phyloP scores from a whole-genome alignment of 1,140 invertebrate genomes.

The Cyclargus thomasi region DNA sequence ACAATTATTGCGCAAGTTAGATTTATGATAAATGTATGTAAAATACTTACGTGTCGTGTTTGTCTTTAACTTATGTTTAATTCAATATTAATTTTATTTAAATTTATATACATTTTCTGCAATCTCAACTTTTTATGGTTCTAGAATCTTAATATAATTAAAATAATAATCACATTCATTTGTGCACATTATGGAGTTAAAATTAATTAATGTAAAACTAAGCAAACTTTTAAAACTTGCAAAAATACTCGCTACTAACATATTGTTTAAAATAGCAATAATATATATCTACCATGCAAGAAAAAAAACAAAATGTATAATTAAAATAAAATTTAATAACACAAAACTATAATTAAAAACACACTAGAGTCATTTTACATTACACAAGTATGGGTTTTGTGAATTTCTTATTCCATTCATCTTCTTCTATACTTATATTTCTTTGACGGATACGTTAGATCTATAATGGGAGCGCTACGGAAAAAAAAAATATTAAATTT shows the following conservation, averaged over 20 bases:
- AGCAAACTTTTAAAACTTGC: background rate
- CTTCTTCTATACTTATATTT: slow-evolving; percentile 70
- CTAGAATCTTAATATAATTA: too few relatives aligned
- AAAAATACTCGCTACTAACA: slow-evolving; percentile 3
- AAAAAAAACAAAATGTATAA: slow-evolving; percentile 69
- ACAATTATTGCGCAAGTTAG: too few relatives aligned
- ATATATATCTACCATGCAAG: slow-evolving; percentile 63
- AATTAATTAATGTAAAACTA: too few relatives aligned
- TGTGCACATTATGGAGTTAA: too few relatives aligned
- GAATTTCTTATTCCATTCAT: slow-evolving; percentile 33
- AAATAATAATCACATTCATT: too few relatives aligned
- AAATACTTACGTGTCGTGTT: too few relatives aligned
- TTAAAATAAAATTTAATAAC: slow-evolving; percentile 66
- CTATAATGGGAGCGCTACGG: slow-evolving; percentile 69
- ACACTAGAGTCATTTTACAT: slow-evolving; percentile 50
- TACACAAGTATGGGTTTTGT: slow-evolving; percentile 52
- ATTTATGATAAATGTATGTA: too few relatives aligned
- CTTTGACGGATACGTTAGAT: slow-evolving; percentile 58
- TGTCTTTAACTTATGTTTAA: too few relatives aligned
- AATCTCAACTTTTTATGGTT: too few relatives aligned
- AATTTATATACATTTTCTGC: too few relatives aligned
- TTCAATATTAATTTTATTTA: too few relatives aligned
- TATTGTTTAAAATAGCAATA: background rate
- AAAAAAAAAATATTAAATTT: slow-evolving; percentile 52
- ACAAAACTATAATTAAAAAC: slow-evolving; percentile 45